Evolutionary conservation across 2,888 invertebrate species (phyloP).

Genomic region (Osedax fenrisi): DNA sequence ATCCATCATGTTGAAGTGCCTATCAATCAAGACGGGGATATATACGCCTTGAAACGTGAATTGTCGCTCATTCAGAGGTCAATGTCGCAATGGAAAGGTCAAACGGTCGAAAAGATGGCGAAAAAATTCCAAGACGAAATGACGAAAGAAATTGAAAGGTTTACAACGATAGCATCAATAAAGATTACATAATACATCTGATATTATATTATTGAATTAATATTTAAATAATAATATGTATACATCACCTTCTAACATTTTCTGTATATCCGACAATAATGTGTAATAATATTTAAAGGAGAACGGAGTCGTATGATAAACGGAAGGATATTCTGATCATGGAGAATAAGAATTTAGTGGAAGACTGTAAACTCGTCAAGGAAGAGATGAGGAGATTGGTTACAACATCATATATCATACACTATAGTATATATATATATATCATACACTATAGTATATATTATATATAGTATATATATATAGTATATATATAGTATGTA

Average conservation of each 20-base stretch:
- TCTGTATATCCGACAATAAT: too few relatives aligned
- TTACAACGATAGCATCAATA: constrained; percentile 16
- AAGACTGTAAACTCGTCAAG: not conserved
- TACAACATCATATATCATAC: too few relatives aligned
- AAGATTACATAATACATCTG: too few relatives aligned
- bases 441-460: too few relatives aligned
- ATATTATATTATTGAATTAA: too few relatives aligned
- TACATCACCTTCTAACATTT: too few relatives aligned
- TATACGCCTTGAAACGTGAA: constrained; percentile 35
- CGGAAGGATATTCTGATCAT: not conserved
- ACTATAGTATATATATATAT: too few relatives aligned
- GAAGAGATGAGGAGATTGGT: not conserved
- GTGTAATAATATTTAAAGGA: not conserved
- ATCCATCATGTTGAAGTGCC: constrained; percentile 23
- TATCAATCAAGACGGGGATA: not conserved
- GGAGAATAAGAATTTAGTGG: not conserved
- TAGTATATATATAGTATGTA: too few relatives aligned
- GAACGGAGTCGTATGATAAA: not conserved
- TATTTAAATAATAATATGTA: too few relatives aligned
- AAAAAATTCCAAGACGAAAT: constrained; percentile 39
- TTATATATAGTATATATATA: too few relatives aligned
- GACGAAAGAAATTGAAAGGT: constrained; percentile 39
- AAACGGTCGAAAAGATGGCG: constrained; percentile 38
- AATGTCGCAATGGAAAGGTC: constrained; percentile 38
- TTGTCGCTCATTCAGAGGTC: constrained; percentile 37